phyloP scores from a whole-genome alignment of 2,113 vertebrate genomes.

The Pseudopipra pipra region DNA sequence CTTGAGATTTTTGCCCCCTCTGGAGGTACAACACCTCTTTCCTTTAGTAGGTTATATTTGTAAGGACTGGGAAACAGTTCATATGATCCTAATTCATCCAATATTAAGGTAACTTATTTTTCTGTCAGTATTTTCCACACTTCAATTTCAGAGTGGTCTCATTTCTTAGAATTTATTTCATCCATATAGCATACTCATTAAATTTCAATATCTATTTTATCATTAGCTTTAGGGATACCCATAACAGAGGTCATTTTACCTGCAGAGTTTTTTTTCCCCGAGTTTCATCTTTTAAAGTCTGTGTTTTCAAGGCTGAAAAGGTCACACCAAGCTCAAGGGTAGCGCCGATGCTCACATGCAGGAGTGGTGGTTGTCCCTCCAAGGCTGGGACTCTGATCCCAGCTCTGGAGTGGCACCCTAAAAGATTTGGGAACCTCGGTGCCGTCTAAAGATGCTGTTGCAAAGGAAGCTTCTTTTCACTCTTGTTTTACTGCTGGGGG shows the following conservation, averaged over 20 bases:
- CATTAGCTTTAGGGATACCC: neutral
- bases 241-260: neutral
- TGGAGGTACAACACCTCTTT: neutral
- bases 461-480: neutral
- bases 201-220: neutral
- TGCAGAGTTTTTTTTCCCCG: neutral
- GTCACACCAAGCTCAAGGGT: neutral
- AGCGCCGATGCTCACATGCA: neutral
- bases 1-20: neutral
- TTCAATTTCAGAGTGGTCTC: neutral
- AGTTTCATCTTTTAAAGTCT: neutral
- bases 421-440: neutral
- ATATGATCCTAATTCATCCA: neutral
- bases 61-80: neutral
- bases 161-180: neutral
- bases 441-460: neutral
- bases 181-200: neutral
- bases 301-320: neutral
- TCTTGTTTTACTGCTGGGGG: neutral
- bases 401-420: neutral
- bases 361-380: neutral
- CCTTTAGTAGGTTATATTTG: neutral
- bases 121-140: neutral
- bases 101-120: neutral
- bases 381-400: neutral